Evolutionary conservation across 2,888 invertebrate species (phyloP).

Genomic region (Stramonita haemastoma): DNA sequence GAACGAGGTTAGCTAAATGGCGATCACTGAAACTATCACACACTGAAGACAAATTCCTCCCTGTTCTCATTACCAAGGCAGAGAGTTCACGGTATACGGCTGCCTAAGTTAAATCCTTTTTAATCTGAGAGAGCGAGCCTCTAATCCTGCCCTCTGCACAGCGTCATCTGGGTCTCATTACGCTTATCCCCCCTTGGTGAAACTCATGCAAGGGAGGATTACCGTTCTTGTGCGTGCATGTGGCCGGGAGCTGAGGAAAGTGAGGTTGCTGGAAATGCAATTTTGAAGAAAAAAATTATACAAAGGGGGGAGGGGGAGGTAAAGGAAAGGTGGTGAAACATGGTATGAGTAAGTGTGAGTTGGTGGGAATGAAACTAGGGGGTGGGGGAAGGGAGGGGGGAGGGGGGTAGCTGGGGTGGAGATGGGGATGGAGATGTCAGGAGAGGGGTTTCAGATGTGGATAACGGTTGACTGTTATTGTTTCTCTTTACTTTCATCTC

Average conservation of each 20-base stretch:
- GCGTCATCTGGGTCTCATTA: conserved; percentile 28
- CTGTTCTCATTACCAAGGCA: conserved; percentile 7
- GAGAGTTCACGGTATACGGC: conserved; percentile 1
- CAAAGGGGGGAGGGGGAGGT: too few relatives aligned
- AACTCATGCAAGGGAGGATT: background rate
- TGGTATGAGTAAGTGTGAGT: too few relatives aligned
- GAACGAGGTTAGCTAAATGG: too few relatives aligned
- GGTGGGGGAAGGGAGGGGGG: too few relatives aligned
- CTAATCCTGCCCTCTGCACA: background rate
- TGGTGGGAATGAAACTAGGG: too few relatives aligned
- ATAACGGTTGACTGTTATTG: background rate
- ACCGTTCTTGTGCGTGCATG: conserved; percentile 22
- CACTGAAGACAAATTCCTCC: background rate
- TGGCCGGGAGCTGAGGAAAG: background rate
- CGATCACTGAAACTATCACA: background rate
- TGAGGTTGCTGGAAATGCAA: too few relatives aligned
- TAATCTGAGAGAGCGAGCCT: background rate
- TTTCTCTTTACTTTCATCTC: background rate
- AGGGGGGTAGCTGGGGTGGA: too few relatives aligned
- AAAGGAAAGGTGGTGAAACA: too few relatives aligned
- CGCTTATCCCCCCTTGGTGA: background rate
- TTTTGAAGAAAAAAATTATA: too few relatives aligned
- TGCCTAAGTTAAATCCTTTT: background rate
- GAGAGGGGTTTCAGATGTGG: background rate
- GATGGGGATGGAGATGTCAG: too few relatives aligned